Evolutionary conservation across 2,797 vertebrate species (phyloP).

Genomic region (Oreochromis grahami): DNA sequence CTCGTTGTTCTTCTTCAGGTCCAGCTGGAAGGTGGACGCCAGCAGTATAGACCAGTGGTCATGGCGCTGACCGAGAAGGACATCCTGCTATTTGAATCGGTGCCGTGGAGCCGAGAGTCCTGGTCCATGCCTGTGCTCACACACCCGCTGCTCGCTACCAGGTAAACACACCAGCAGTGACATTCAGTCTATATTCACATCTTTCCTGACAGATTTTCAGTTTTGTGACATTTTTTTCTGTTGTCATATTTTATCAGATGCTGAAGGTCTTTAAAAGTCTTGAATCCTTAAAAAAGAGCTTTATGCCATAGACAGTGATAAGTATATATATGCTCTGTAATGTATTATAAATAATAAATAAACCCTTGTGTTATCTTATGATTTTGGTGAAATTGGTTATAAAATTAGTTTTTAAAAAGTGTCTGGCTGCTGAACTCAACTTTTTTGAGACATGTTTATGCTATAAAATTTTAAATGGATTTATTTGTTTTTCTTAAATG

Average conservation of each 20-base stretch:
- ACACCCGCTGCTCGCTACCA: slow-evolving; percentile 91
- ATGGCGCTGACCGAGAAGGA: slow-evolving; percentile 95
- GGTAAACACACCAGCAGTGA: slow-evolving; percentile 65
- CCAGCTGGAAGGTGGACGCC: slow-evolving; percentile 86
- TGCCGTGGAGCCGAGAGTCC: slow-evolving; percentile 89
- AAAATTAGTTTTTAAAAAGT: background rate
- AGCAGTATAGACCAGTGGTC: slow-evolving; percentile 85
- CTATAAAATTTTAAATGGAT: too few relatives aligned
- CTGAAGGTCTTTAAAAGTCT: background rate
- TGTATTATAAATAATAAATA: background rate
- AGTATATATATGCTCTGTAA: background rate
- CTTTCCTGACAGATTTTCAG: background rate
- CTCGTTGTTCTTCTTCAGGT: slow-evolving; percentile 61
- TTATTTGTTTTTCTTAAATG: too few relatives aligned
- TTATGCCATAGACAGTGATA: background rate
- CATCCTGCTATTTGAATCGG: slow-evolving; percentile 88
- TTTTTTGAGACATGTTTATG: too few relatives aligned
- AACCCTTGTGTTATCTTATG: rapidly evolving
- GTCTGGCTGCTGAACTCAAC: background rate
- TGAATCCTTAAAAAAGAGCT: background rate
- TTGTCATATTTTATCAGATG: background rate
- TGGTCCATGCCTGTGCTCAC: slow-evolving; percentile 90
- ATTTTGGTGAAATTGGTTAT: background rate
- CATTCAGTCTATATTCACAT: background rate
- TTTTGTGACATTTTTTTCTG: background rate